phyloP scores from a whole-genome alignment of 2,797 vertebrate species.

The Chelon labrosus region DNA sequence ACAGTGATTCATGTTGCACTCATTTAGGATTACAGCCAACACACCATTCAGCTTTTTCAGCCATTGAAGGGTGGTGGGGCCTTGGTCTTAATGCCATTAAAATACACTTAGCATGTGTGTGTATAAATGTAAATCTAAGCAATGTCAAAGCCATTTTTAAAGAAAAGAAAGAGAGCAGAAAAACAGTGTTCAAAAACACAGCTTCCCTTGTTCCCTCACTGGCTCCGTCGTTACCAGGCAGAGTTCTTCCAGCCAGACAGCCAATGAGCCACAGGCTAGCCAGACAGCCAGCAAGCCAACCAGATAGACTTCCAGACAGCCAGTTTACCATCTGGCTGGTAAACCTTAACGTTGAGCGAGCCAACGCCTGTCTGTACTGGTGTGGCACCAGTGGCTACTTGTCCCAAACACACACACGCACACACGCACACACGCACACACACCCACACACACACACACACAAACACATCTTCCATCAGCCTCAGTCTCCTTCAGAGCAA shows the following conservation, averaged over 20 bases:
- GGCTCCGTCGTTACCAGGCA: conserved; percentile 64
- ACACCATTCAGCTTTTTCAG: conserved; percentile 2
- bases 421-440: not conserved
- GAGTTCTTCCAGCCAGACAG: conserved; percentile 61
- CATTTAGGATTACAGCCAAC: conserved; percentile 21
- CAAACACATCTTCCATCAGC: conserved; percentile 34
- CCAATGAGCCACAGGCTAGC: conserved; percentile 54
- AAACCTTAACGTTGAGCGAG: conserved; percentile 32
- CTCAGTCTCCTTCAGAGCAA: conserved; percentile 48
- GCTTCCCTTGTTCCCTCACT: conserved; percentile 46
- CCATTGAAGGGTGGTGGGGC: conserved; percentile 5
- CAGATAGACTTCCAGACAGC: conserved; percentile 44
- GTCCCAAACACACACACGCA: conserved; percentile 2
- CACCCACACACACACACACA: conserved; percentile 2
- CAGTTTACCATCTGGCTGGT: conserved; percentile 63
- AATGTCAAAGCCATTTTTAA: conserved; percentile 3
- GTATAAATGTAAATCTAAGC: conserved; percentile 6
- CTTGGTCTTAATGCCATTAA: not conserved
- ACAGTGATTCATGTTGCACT: conserved; percentile 29
- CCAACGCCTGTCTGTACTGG: conserved; percentile 59
- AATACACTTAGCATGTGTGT: not conserved
- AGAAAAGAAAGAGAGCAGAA: conserved; percentile 1
- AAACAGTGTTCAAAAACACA: conserved; percentile 28
- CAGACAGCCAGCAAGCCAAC: conserved; percentile 45
- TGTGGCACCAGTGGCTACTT: conserved; percentile 54